phyloP scores from a whole-genome alignment of 2,797 vertebrate genomes.

The Argentina silus region DNA sequence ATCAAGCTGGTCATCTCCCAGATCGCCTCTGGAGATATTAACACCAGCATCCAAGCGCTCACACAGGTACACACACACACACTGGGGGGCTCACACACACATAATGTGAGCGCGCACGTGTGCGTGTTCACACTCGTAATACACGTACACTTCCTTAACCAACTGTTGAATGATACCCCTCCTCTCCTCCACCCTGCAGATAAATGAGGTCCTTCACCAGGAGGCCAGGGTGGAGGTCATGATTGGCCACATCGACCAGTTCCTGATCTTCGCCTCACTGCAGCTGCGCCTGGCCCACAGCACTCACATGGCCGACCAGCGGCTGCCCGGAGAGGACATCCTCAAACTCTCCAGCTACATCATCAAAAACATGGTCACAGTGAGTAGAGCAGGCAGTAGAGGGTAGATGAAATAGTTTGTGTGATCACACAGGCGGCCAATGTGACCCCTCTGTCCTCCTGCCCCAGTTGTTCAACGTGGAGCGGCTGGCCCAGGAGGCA shows the following conservation, averaged over 20 bases:
- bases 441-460: not conserved
- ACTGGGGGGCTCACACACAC: no score
- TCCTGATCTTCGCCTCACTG: conserved; percentile 86
- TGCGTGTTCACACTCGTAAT: not conserved
- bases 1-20: conserved; percentile 88
- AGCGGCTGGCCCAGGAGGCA: conserved; percentile 83
- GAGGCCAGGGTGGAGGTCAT: conserved; percentile 84
- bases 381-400: conserved; percentile 61
- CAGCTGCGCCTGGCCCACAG: conserved; percentile 86
- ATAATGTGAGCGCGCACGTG: no score
- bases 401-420: not conserved
- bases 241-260: conserved; percentile 85
- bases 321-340: conserved; percentile 80
- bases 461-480: conserved; percentile 83
- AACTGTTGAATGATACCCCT: not conserved
- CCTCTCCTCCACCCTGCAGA: conserved; percentile 72
- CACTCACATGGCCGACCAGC: conserved; percentile 82
- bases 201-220: conserved; percentile 83
- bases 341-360: conserved; percentile 85
- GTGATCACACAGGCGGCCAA: not conserved
- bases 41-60: conserved; percentile 83
- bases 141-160: not conserved
- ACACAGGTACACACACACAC: conserved; percentile 76
- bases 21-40: conserved; percentile 85
- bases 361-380: conserved; percentile 88